Conservation (phyloP, 1,140 invertebrate genomes). For the Drosophila pseudoananassae region DNA sequence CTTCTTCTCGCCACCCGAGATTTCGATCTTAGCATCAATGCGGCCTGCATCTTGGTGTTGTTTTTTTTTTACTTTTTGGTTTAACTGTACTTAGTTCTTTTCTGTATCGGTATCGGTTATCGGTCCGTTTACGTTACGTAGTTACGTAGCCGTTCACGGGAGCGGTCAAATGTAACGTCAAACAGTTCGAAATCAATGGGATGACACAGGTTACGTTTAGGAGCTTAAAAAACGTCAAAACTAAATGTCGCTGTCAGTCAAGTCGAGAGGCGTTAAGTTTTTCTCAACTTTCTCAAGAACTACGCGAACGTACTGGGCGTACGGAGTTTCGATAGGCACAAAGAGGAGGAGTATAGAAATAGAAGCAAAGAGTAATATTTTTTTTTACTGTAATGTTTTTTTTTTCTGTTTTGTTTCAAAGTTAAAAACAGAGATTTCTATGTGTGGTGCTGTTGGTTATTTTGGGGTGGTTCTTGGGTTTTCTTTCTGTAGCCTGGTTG, state of each 20-base stretch:
- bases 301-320: slow-evolving; percentile 63
- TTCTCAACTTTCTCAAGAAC: slow-evolving; percentile 52
- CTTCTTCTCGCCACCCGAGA: slow-evolving; percentile 91
- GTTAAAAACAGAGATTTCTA: slow-evolving; percentile 26
- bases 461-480: slow-evolving; percentile 49
- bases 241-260: slow-evolving; percentile 63
- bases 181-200: slow-evolving; percentile 71
- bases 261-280: slow-evolving; percentile 5
- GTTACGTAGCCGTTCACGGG: slow-evolving; percentile 17
- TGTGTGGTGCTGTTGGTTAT: slow-evolving; percentile 61
- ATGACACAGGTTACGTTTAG: slow-evolving; percentile 81
- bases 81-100: slow-evolving; percentile 84
- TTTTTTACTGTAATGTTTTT: slow-evolving; percentile 8
- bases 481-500: slow-evolving; percentile 26
- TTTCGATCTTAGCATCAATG: slow-evolving; percentile 94
- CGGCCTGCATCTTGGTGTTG: slow-evolving; percentile 92
- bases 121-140: slow-evolving; percentile 40
- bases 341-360: slow-evolving; percentile 74
- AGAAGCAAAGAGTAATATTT: slow-evolving; percentile 67
- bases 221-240: slow-evolving; percentile 78
- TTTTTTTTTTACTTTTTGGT: slow-evolving; percentile 83
- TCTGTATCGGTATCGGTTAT: slow-evolving; percentile 50
- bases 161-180: slow-evolving; percentile 3
- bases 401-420: slow-evolving; percentile 8
- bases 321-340: slow-evolving; percentile 72